Conservation (phyloP, 2,113 vertebrate genomes). For the Donacobius atricapilla region DNA sequence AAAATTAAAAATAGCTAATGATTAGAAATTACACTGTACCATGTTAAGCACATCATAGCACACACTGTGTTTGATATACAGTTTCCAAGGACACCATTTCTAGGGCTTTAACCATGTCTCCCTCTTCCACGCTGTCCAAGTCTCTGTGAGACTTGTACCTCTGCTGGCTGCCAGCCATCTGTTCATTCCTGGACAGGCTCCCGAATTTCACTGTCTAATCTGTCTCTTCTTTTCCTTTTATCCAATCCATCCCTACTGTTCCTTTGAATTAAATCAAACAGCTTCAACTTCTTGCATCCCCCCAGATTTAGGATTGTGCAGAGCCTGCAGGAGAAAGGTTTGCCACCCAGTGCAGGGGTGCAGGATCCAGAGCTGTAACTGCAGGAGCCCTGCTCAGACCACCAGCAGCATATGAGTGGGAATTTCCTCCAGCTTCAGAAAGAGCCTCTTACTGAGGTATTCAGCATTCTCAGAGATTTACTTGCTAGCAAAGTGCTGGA, state of each 20-base stretch:
- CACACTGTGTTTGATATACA: background rate
- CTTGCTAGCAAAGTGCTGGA: background rate
- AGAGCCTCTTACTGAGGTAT: background rate
- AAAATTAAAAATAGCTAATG: background rate
- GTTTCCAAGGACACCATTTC: background rate
- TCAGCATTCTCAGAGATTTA: background rate
- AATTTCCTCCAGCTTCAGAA: background rate
- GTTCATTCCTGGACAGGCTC: background rate
- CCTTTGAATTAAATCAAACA: background rate
- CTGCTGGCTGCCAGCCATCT: background rate
- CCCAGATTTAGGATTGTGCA: background rate
- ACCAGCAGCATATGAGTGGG: background rate
- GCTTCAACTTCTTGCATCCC: background rate
- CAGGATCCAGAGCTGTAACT: background rate
- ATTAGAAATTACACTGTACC: background rate
- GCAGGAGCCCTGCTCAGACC: background rate
- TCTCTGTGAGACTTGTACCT: background rate
- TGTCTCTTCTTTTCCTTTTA: background rate
- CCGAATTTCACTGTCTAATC: background rate
- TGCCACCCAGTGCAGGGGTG: background rate
- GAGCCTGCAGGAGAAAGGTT: background rate
- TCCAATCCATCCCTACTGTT: background rate
- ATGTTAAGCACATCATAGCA: background rate
- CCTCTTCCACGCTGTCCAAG: accelerated
- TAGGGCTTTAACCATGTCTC: background rate